Percentiles rank a stretch among this genome's conserved stretches.
These are phyloP conservation scores for Urocynchramus pylzowi DNA, from an alignment of 2,113 vertebrate genomes.

Conservation along the genomic window DNA sequence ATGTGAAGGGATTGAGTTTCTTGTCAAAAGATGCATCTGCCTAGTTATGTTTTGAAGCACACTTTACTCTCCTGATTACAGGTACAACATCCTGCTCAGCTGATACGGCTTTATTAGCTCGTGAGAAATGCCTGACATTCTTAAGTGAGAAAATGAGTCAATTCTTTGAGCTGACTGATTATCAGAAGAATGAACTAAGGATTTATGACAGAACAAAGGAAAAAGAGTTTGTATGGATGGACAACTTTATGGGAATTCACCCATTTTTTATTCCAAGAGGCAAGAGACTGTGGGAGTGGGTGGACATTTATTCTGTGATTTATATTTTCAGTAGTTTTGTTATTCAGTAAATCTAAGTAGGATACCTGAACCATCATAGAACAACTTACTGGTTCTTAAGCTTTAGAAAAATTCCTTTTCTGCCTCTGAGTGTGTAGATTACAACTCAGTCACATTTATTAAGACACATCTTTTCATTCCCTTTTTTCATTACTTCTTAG, in stretches of 20 bases:
- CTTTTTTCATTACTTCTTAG: neutral
- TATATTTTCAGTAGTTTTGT: neutral
- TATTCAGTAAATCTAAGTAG: neutral
- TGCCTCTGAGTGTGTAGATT: neutral
- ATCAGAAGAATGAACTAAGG: conserved; percentile 78
- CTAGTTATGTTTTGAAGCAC: neutral
- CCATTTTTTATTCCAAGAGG: conserved; percentile 93
- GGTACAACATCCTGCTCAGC: conserved; percentile 83
- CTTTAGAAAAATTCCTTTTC: neutral
- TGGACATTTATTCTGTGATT: neutral
- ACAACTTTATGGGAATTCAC: conserved; percentile 86
- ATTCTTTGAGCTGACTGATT: conserved; percentile 75
- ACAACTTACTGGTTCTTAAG: neutral
- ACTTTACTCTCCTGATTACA: conserved; percentile 42
- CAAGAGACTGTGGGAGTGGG: conserved; percentile 58
- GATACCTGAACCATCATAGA: neutral
- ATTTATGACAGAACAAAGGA: conserved; percentile 82
- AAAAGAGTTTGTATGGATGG: conserved; percentile 81
- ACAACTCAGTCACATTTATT: neutral
- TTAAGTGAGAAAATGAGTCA: conserved; percentile 77
- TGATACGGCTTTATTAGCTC: conserved; percentile 73
- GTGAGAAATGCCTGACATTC: conserved; percentile 83
- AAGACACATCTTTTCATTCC: neutral
- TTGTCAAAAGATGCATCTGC: neutral
- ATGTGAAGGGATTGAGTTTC: neutral